These are phyloP conservation scores for Malachius bipustulatus DNA, from an alignment of 2,888 invertebrate species.

Conservation along the genomic window DNA sequence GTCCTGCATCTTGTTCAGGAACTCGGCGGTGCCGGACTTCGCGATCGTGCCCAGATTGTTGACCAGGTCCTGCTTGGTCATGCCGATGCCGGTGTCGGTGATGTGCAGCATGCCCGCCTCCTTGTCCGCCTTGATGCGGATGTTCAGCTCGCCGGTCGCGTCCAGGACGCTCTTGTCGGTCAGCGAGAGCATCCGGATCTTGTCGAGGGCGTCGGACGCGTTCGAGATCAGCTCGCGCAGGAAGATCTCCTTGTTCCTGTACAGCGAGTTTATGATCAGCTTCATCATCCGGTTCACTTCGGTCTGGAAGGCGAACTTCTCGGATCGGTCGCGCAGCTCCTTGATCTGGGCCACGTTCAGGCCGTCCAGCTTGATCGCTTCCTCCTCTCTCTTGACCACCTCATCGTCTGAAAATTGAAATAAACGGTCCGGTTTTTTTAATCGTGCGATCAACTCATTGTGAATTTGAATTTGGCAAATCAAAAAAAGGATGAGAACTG, in stretches of 20 bases:
- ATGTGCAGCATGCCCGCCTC: conserved; percentile 86
- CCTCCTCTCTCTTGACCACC: conserved; percentile 81
- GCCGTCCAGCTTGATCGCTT: conserved; percentile 91
- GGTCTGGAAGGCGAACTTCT: conserved; percentile 87
- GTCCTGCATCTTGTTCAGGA: conserved; percentile 82
- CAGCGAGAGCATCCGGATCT: conserved; percentile 86
- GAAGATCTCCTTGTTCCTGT: conserved; percentile 99
- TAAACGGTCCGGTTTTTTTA: not conserved
- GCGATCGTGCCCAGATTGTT: conserved; percentile 98
- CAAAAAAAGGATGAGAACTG: too few relatives aligned
- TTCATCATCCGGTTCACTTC: conserved; percentile 99
- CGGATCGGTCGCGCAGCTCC: conserved; percentile 78
- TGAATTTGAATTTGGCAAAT: too few relatives aligned
- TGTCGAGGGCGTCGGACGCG: conserved; percentile 97
- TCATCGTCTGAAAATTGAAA: conserved; percentile 61
- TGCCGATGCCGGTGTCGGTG: conserved; percentile 94
- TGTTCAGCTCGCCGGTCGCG: conserved; percentile 68
- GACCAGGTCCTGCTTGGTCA: conserved; percentile 88
- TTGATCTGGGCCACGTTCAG: conserved; percentile 89
- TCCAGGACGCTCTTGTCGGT: conserved; percentile 74
- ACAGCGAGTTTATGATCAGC: conserved; percentile 97
- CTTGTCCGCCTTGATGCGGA: conserved; percentile 88
- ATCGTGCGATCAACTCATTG: not conserved
- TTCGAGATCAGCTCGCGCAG: conserved; percentile 96
- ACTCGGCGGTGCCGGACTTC: conserved; percentile 94